Percentiles rank a stretch among this genome's conserved stretches.
Evolutionary conservation across 2,113 vertebrate species (phyloP).

Genomic region (Psilopogon haemacephalus): DNA sequence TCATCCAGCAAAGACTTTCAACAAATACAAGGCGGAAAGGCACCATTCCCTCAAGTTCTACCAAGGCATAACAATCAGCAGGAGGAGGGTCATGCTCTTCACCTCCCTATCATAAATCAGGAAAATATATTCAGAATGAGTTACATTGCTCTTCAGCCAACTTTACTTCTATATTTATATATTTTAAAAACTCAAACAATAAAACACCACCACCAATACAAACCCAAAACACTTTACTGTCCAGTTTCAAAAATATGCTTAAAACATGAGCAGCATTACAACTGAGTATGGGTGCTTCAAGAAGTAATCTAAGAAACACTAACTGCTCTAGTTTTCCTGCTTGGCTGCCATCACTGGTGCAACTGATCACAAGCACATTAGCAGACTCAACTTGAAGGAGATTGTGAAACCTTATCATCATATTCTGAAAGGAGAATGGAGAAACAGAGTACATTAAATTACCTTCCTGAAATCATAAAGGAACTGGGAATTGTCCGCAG

Average conservation of each 20-base stretch:
- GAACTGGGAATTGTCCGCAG: background rate
- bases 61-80: background rate
- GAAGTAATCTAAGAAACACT: background rate
- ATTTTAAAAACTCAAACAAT: too few species aligned
- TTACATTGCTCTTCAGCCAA: background rate
- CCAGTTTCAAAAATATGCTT: background rate
- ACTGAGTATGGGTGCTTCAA: background rate
- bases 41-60: background rate
- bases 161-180: background rate
- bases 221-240: background rate
- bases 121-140: background rate
- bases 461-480: background rate
- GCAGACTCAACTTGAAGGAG: background rate
- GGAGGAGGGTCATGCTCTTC: background rate
- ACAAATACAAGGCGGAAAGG: background rate
- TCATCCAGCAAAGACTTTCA: background rate
- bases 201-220: too few species aligned
- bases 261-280: background rate
- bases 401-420: background rate
- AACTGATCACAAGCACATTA: accelerated
- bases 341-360: background rate
- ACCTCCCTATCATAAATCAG: background rate
- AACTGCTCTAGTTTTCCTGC: background rate
- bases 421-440: background rate
- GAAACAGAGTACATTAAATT: background rate